Evolutionary conservation across 2,797 vertebrate species (phyloP), one percentile per base, ranked within the genome.

Genomic region (Coregonus sp.): DNA sequence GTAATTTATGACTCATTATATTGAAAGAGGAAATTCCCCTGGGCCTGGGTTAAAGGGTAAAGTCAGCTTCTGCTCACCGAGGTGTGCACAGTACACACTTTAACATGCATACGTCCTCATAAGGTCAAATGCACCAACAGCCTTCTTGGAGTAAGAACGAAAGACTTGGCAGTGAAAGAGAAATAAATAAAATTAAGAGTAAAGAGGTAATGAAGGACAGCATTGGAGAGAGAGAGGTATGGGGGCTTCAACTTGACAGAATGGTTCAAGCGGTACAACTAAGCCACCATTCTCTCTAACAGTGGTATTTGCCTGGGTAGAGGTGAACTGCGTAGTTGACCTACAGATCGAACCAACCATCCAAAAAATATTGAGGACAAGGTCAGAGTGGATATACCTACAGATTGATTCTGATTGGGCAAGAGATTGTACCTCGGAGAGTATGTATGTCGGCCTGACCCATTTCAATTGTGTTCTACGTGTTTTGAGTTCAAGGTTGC

Each of bases 1-100:
- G 37, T 37, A 37, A 59, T 40, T 40, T 40, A 82, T 25, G 40
- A 4, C 4, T 50, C 16, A 70, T 56, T 37, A 6, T 37, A 70
- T 1, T 85, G 71, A 84, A 84, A 83, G 20, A 89, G 88, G 89
- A 89, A 90, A 89, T 82, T 85, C 81, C 61, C n/a, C 29, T 12
- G 72, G 82, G 70, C 78, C 4, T 16, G 12, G 18, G 25, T 16
- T 54, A 25, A 61, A 73, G 61, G 18, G 47, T 47, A 67, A 75
- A 59, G 74, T 75, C 66, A n/a, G 1, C 51, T 70, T 25, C 74
- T 50, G 61, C 61, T 56, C 33, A 69, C 16, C 7, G 11, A 56
- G 50, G 74, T 72, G 0, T 76, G 73, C 73, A 80, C 85, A 1
- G 3, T 59, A 1, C 76, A 66, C 56, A 6, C 70, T 80, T 78